phyloP scores from a whole-genome alignment of 2,888 invertebrate genomes.

The Watsonalla cultraria region DNA sequence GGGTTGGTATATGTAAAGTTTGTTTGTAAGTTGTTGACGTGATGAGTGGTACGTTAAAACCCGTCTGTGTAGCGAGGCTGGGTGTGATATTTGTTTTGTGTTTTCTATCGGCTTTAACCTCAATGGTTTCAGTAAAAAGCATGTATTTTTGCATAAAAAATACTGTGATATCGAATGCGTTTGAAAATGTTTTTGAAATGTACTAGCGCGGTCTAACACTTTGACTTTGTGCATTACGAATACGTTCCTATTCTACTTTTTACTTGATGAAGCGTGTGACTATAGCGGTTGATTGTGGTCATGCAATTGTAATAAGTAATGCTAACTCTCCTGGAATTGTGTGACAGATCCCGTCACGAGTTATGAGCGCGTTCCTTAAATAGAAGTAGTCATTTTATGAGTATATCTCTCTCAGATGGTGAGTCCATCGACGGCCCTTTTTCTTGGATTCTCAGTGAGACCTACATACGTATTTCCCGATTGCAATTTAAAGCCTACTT shows the following conservation, averaged over 20 bases:
- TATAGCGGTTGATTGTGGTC: too few species aligned
- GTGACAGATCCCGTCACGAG: too few species aligned
- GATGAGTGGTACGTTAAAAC: slow-evolving; percentile 32
- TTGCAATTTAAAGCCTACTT: too few species aligned
- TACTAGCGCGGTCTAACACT: background rate
- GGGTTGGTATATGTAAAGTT: slow-evolving; percentile 15
- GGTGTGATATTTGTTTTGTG: slow-evolving; percentile 35
- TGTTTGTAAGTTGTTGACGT: slow-evolving; percentile 29
- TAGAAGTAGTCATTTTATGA: too few species aligned
- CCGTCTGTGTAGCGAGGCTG: slow-evolving; percentile 26
- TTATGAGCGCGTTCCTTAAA: too few species aligned
- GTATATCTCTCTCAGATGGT: too few species aligned
- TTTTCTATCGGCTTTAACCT: slow-evolving; percentile 25
- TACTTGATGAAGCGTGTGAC: background rate
- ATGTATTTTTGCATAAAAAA: slow-evolving; percentile 1
- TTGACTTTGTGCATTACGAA: background rate
- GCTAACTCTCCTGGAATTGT: too few species aligned
- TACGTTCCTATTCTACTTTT: background rate
- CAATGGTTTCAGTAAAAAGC: slow-evolving; percentile 11
- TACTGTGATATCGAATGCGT: background rate
- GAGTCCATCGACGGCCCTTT: too few species aligned
- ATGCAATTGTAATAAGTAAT: too few species aligned
- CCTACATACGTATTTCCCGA: too few species aligned
- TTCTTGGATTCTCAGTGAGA: too few species aligned
- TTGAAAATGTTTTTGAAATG: background rate